A percentile compares a stretch with the other conserved stretches of the same genome.
Evolutionary conservation across 2,113 vertebrate species (phyloP).

Genomic region (Macrotis lagotis): DNA sequence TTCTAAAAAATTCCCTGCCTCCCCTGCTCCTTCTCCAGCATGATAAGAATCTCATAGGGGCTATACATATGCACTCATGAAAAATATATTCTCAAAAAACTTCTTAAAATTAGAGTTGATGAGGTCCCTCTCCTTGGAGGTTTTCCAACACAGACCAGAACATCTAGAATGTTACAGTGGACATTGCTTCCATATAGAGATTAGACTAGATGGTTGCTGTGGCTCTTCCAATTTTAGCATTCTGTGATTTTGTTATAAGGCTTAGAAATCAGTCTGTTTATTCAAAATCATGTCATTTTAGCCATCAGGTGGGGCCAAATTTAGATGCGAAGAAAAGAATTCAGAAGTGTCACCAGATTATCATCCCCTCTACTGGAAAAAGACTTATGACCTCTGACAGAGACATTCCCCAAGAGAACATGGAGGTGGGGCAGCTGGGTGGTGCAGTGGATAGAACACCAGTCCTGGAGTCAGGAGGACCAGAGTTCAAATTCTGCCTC

Average conservation of each 20-base stretch:
- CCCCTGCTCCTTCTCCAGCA: too few relatives aligned
- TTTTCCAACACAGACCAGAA: neutral
- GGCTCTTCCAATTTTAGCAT: neutral
- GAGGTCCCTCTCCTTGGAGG: neutral
- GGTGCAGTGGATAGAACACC: too few relatives aligned
- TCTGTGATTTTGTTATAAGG: neutral
- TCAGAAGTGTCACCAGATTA: conserved; percentile 17
- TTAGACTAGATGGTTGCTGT: neutral
- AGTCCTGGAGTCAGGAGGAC: too few relatives aligned
- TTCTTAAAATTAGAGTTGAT: neutral
- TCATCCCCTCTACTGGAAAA: neutral
- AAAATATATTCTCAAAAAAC: neutral
- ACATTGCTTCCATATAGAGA: neutral
- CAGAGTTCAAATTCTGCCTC: too few relatives aligned
- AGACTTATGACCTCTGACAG: too few relatives aligned
- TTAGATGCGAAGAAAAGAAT: conserved; percentile 44
- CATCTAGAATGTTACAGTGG: neutral
- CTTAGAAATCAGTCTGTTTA: conserved; percentile 17
- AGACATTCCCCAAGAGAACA: too few relatives aligned
- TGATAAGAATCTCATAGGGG: too few relatives aligned
- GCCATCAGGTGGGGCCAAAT: neutral
- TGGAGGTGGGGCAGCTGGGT: too few relatives aligned
- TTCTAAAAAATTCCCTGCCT: too few relatives aligned
- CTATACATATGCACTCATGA: too few relatives aligned
- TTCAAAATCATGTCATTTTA: conserved; percentile 37